phyloP scores from a whole-genome alignment of 1,140 invertebrate genomes.

The Danaus plexippus region DNA sequence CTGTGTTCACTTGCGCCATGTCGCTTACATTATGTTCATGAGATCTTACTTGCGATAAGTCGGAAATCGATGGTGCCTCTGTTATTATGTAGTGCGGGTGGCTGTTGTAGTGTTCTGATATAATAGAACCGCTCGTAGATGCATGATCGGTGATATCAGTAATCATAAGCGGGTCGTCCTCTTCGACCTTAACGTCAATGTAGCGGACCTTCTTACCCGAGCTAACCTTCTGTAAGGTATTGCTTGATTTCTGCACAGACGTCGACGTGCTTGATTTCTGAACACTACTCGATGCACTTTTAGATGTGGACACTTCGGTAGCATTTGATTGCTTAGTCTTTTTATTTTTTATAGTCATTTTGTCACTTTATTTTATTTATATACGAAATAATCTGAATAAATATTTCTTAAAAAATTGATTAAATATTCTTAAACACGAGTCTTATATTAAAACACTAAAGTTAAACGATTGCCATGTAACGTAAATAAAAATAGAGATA shows the following conservation, averaged over 20 bases:
- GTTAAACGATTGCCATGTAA: constrained; percentile 59
- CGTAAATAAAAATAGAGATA: constrained; percentile 24
- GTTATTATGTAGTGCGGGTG: constrained; percentile 71
- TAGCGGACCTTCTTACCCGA: constrained; percentile 68
- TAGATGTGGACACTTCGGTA: constrained; percentile 54
- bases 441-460: constrained; percentile 36
- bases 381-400: too few species aligned
- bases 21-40: constrained; percentile 59
- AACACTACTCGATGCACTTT: constrained; percentile 60
- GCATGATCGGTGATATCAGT: constrained; percentile 66
- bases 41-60: constrained; percentile 53
- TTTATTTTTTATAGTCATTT: constrained; percentile 72
- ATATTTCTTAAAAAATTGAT: constrained; percentile 24
- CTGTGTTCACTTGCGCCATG: constrained; percentile 58
- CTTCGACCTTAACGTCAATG: constrained; percentile 70
- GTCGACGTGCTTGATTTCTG: constrained; percentile 59
- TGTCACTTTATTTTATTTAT: constrained; percentile 32
- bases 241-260: constrained; percentile 54
- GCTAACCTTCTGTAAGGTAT: constrained; percentile 62
- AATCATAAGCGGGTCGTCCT: constrained; percentile 70
- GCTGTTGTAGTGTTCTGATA: constrained; percentile 67
- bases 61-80: constrained; percentile 66
- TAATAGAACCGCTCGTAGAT: constrained; percentile 63
- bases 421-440: constrained; percentile 44
- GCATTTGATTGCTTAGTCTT: constrained; percentile 65